Conservation (phyloP, 1,140 invertebrate genomes). For the Neodiprion lecontei region DNA sequence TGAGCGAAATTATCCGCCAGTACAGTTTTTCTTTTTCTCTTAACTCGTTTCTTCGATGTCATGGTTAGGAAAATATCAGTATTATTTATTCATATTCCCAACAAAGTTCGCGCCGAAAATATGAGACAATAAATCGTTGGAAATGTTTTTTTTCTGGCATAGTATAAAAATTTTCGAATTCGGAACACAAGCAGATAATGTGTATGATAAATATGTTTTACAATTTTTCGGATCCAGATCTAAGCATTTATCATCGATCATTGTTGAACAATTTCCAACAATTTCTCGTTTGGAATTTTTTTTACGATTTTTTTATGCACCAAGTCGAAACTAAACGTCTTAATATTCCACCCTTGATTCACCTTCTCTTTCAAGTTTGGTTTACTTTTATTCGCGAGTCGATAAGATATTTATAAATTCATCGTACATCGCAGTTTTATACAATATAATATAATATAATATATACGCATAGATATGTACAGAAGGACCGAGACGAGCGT, state of each 20-base stretch:
- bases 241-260: too few species aligned
- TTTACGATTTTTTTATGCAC: too few species aligned
- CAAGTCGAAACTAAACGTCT: too few species aligned
- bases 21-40: background rate
- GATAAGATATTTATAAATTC: background rate
- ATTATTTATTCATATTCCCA: background rate
- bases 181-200: background rate
- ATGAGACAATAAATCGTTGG: background rate
- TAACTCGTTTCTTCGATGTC: background rate
- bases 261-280: too few species aligned
- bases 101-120: too few species aligned
- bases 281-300: too few species aligned
- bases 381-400: background rate
- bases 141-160: background rate
- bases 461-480: too few species aligned
- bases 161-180: too few species aligned
- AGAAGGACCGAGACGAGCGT: background rate
- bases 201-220: too few species aligned
- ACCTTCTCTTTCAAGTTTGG: too few species aligned
- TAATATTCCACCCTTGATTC: too few species aligned
- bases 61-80: background rate
- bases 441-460: background rate
- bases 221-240: too few species aligned
- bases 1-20: background rate
- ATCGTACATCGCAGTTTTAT: background rate